Conservation (phyloP, 2,113 vertebrate species). For the Corvus moneduloides region DNA sequence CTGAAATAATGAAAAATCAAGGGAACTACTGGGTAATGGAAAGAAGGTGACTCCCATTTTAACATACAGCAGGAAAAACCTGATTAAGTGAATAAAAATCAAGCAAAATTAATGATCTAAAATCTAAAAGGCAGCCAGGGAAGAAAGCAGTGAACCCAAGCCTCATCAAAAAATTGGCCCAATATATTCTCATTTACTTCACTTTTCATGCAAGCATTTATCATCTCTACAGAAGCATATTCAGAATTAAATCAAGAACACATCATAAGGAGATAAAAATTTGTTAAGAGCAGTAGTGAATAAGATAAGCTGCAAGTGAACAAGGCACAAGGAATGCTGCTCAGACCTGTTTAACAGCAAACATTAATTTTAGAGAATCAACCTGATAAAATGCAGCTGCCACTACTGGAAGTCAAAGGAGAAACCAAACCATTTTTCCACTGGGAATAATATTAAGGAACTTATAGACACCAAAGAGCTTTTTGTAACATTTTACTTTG, state of each 20-base stretch:
- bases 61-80: neutral
- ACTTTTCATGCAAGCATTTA: neutral
- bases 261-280: neutral
- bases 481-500: neutral
- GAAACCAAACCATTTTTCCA: neutral
- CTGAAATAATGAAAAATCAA: neutral
- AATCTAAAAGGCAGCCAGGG: neutral
- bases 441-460: neutral
- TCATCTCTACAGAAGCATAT: neutral
- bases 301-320: slow-evolving; percentile 24
- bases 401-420: neutral
- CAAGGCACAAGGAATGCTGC: slow-evolving; percentile 32
- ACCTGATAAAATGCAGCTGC: neutral
- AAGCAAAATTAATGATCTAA: neutral
- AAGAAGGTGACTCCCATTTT: neutral
- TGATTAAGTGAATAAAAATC: neutral
- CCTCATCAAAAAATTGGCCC: neutral
- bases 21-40: neutral
- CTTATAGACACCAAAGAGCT: neutral
- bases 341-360: neutral
- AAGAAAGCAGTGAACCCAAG: neutral
- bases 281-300: neutral
- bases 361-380: neutral
- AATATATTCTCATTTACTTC: neutral
- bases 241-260: neutral